phyloP scores from a whole-genome alignment of 2,797 vertebrate genomes.

The Poeciliopsis presidionis region DNA sequence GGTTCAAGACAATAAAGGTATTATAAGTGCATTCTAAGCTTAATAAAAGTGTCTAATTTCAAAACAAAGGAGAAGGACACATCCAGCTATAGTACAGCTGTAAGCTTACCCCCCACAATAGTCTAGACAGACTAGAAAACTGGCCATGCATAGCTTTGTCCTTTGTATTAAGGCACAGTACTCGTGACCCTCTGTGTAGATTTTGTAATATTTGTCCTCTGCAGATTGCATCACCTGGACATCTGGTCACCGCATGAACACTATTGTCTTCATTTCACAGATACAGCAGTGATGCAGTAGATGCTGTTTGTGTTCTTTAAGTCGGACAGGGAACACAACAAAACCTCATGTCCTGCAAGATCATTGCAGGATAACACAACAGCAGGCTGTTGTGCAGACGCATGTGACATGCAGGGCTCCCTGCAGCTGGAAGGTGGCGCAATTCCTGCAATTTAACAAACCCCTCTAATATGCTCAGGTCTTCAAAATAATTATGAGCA shows the following conservation, averaged over 20 bases:
- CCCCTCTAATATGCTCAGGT: too few species aligned
- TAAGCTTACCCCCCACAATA: slow-evolving; percentile 68
- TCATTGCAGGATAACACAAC: slow-evolving; percentile 55
- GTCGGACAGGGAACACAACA: slow-evolving; percentile 72
- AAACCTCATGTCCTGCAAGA: slow-evolving; percentile 37
- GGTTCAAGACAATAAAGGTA: slow-evolving; percentile 68
- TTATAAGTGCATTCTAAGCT: slow-evolving; percentile 76
- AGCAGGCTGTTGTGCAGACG: slow-evolving; percentile 39
- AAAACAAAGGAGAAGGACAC: slow-evolving; percentile 73
- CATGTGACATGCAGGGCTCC: slow-evolving; percentile 47
- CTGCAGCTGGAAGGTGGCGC: slow-evolving; percentile 49
- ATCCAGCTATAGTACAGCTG: slow-evolving; percentile 66
- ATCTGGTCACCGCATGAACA: slow-evolving; percentile 73
- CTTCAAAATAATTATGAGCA: not conserved
- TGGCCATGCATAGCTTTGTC: not conserved
- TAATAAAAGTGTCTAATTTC: slow-evolving; percentile 69
- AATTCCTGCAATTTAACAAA: not conserved
- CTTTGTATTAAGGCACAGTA: slow-evolving; percentile 2
- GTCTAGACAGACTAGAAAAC: slow-evolving; percentile 59
- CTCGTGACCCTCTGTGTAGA: slow-evolving; percentile 17
- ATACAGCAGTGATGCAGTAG: slow-evolving; percentile 43
- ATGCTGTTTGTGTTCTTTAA: slow-evolving; percentile 78
- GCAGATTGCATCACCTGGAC: slow-evolving; percentile 51
- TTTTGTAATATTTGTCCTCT: slow-evolving; percentile 60
- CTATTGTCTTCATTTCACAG: slow-evolving; percentile 54